These are phyloP conservation scores for Cladopsammia gracilis DNA, from an alignment of 64 coral and sea anemone genomes.

Conservation along the genomic window DNA sequence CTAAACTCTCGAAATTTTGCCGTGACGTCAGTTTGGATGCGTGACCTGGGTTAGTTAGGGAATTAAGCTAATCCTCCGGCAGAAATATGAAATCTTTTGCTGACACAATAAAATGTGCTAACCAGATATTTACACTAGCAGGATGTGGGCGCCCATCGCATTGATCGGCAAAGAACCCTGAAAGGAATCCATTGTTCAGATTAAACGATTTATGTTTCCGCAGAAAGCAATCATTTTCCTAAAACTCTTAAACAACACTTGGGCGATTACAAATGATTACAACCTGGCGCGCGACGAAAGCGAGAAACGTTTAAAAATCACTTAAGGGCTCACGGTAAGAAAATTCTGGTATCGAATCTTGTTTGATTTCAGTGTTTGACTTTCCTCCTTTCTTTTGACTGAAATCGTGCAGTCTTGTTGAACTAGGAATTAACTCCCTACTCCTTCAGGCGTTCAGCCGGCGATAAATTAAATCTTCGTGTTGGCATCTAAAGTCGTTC, in stretches of 20 bases:
- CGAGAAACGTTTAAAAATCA: not conserved
- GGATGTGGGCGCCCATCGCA: conserved; percentile 27
- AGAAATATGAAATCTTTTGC: conserved; percentile 25
- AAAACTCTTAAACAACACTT: conserved; percentile 17
- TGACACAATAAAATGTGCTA: conserved; percentile 54
- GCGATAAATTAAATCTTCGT: conserved; percentile 33
- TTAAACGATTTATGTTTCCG: conserved; percentile 65
- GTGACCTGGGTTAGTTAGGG: conserved; percentile 35
- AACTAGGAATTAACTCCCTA: conserved; percentile 25
- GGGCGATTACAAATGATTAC: conserved; percentile 5
- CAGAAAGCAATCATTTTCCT: conserved; percentile 41
- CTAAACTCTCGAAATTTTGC: not conserved
- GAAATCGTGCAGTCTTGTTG: conserved; percentile 35
- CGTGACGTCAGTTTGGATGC: conserved; percentile 31
- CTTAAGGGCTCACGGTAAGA: not conserved
- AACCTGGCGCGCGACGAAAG: not conserved
- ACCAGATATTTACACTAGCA: conserved; percentile 32
- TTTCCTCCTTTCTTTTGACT: conserved; percentile 24
- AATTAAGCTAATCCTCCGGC: conserved; percentile 43
- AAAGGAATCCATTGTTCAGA: conserved; percentile 42
- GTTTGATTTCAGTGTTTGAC: conserved; percentile 39
- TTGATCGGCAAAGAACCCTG: conserved; percentile 19
- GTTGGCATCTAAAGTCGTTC: not conserved
- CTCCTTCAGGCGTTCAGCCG: conserved; percentile 31
- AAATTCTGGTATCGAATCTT: not conserved